Evolutionary conservation across 2,888 invertebrate genomes (phyloP).

Genomic region (Thera obeliscata): DNA sequence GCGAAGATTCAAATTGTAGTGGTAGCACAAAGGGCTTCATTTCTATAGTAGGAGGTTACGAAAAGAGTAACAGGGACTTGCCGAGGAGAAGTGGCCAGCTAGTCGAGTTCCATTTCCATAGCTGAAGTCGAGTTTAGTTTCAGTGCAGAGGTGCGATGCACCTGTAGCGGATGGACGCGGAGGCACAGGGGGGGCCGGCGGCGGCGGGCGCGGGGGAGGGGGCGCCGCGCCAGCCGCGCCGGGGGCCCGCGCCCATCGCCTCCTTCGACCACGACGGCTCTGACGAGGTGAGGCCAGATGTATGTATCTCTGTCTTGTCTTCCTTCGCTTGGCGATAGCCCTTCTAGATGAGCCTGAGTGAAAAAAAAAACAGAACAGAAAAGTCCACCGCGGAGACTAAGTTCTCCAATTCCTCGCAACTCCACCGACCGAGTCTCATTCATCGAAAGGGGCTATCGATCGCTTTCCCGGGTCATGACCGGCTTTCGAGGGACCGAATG

Average conservation of each 20-base stretch:
- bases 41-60: no score
- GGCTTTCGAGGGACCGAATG: not conserved
- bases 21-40: no score
- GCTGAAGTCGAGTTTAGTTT: not conserved
- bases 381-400: not conserved
- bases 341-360: not conserved
- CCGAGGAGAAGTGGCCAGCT: not conserved
- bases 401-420: not conserved
- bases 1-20: no score
- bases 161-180: conserved; percentile 38
- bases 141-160: conserved; percentile 16
- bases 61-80: not conserved
- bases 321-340: conserved; percentile 48
- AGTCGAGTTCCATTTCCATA: not conserved
- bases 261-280: conserved; percentile 95
- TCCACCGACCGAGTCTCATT: not conserved
- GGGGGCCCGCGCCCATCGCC: conserved; percentile 97
- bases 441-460: conserved; percentile 9
- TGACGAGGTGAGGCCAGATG: conserved; percentile 88
- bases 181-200: conserved; percentile 23
- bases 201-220: conserved; percentile 6
- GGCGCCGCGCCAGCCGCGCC: conserved; percentile 87
- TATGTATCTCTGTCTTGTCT: conserved; percentile 77
- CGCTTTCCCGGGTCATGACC: conserved; percentile 5
- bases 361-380: not conserved